Conservation (phyloP, 2,113 vertebrate species). For the Sinocyclocheilus anshuiensis region DNA sequence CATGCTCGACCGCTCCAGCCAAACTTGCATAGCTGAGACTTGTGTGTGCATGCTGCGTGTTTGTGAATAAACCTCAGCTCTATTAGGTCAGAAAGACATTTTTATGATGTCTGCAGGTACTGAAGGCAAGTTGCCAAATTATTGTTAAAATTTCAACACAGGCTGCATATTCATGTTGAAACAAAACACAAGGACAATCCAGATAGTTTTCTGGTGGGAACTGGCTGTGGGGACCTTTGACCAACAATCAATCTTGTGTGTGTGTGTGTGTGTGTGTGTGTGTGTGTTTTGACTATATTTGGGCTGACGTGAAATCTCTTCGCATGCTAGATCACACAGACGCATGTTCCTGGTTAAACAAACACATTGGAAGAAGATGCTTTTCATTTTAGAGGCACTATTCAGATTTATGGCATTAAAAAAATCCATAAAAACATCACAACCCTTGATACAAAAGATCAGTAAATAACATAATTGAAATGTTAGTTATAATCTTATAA, state of each 20-base stretch:
- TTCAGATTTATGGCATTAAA: not conserved
- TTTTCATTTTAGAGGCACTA: not conserved
- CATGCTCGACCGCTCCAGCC: slow-evolving; percentile 51
- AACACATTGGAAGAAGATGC: not conserved
- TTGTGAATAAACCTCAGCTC: slow-evolving; percentile 24
- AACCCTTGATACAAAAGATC: slow-evolving; percentile 11
- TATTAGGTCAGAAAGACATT: not conserved
- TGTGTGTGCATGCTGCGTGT: slow-evolving; percentile 19
- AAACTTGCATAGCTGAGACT: slow-evolving; percentile 39
- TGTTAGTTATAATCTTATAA: slow-evolving; percentile 26
- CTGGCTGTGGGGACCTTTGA: slow-evolving; percentile 58
- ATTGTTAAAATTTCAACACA: slow-evolving; percentile 18
- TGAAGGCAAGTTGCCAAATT: not conserved
- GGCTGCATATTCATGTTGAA: slow-evolving; percentile 7
- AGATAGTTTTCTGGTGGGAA: slow-evolving; percentile 62
- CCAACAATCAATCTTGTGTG: slow-evolving; percentile 61
- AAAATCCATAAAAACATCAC: not conserved
- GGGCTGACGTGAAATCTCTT: slow-evolving; percentile 8
- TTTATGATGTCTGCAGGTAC: slow-evolving; percentile 2
- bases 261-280: slow-evolving; percentile 13
- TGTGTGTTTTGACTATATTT: slow-evolving; percentile 50
- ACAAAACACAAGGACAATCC: slow-evolving; percentile 41
- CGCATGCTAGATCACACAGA: slow-evolving; percentile 7
- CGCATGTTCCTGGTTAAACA: slow-evolving; percentile 7
- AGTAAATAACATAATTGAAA: not conserved